Conservation (phyloP, 2,797 vertebrate species). For the Sebastes nivosus region DNA sequence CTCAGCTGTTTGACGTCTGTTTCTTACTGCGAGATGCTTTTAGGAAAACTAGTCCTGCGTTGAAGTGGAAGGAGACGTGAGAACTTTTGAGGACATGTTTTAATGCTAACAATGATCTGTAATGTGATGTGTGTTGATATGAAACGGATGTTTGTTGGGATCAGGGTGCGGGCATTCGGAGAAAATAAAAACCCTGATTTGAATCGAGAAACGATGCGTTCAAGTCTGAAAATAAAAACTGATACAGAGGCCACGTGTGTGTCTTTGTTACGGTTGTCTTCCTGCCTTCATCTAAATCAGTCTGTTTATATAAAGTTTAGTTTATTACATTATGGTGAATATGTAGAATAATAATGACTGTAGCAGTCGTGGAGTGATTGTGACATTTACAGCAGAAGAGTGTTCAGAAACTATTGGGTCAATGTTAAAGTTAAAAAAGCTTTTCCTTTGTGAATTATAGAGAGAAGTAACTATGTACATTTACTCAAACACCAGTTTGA, state of each 20-base stretch:
- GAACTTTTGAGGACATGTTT: slow-evolving; percentile 23
- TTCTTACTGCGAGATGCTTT: slow-evolving; percentile 13
- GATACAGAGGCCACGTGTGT: slow-evolving; percentile 2
- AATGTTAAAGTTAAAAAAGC: too few relatives aligned
- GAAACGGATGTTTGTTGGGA: slow-evolving; percentile 55
- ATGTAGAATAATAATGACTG: too few relatives aligned
- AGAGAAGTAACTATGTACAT: too few relatives aligned
- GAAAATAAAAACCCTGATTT: neutral
- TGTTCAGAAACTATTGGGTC: too few relatives aligned
- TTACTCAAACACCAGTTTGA: too few relatives aligned
- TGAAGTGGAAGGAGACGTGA: neutral
- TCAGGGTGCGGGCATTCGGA: slow-evolving; percentile 9
- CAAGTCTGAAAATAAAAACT: slow-evolving; percentile 71
- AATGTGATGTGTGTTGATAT: slow-evolving; percentile 51
- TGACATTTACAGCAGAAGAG: too few relatives aligned
- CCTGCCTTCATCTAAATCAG: too few relatives aligned
- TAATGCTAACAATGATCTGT: slow-evolving; percentile 46
- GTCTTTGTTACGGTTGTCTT: too few relatives aligned
- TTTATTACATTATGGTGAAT: too few relatives aligned
- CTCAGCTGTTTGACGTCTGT: neutral
- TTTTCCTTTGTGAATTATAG: too few relatives aligned
- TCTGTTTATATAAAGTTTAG: too few relatives aligned
- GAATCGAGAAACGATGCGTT: slow-evolving; percentile 42
- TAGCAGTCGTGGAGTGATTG: neutral
- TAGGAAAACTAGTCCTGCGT: slow-evolving; percentile 32